Evolutionary conservation across 2,888 invertebrate species (phyloP).

Genomic region (Xestia c-nigrum): DNA sequence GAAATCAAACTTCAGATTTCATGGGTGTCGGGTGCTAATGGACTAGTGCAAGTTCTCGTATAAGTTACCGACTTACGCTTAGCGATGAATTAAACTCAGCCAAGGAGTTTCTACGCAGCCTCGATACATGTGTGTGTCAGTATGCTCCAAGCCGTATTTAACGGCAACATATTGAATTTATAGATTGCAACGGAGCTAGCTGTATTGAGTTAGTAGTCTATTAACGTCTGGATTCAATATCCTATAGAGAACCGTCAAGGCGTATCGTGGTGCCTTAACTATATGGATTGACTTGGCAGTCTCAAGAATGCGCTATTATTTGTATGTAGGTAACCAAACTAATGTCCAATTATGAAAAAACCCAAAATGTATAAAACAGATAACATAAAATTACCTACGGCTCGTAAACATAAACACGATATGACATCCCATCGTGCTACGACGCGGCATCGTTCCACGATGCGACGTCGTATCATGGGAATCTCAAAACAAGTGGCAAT

Average conservation of each 20-base stretch:
- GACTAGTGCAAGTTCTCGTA: constrained; percentile 23
- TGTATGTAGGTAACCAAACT: background rate
- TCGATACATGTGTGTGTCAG: constrained; percentile 16
- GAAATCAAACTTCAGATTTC: constrained; percentile 9
- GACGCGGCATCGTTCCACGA: too few relatives aligned
- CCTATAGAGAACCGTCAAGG: constrained; percentile 4
- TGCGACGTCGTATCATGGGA: too few relatives aligned
- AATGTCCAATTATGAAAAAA: background rate
- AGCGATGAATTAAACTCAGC: constrained; percentile 35
- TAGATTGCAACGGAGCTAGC: constrained; percentile 45
- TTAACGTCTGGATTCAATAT: constrained; percentile 23
- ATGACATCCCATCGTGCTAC: too few relatives aligned
- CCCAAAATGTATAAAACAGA: background rate
- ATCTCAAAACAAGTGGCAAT: too few relatives aligned
- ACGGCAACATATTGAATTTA: constrained; percentile 54
- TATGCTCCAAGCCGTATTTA: constrained; percentile 37
- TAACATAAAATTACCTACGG: background rate
- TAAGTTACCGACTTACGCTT: constrained; percentile 36
- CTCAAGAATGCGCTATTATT: background rate
- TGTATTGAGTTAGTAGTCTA: constrained; percentile 44
- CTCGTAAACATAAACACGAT: too few relatives aligned
- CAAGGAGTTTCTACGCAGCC: constrained; percentile 25
- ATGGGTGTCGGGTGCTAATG: constrained; percentile 23
- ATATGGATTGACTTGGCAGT: background rate
- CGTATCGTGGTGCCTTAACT: background rate